Percentiles rank a stretch among this genome's conserved stretches.
These are phyloP conservation scores for Phasianus colchicus DNA, from an alignment of 2,113 vertebrate species.

Conservation along the genomic window DNA sequence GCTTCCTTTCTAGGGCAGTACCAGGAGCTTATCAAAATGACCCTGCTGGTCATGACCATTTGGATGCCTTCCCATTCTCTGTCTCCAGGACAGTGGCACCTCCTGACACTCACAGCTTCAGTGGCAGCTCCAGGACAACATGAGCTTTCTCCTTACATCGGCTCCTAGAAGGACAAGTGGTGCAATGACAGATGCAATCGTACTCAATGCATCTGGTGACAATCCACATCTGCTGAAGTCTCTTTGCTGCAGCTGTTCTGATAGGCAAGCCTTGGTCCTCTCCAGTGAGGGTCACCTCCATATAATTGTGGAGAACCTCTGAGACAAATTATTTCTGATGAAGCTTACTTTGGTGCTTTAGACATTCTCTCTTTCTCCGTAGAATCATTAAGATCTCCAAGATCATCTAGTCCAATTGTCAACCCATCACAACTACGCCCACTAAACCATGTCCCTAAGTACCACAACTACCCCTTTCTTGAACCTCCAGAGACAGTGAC, in stretches of 20 bases:
- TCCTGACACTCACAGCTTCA: not conserved
- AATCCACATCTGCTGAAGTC: not conserved
- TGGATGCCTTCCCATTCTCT: not conserved
- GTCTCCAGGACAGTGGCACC: not conserved
- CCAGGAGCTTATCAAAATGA: not conserved
- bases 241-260: accelerated
- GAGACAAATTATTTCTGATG: not conserved
- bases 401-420: no score
- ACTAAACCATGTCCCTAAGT: no score
- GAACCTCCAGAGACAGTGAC: no score
- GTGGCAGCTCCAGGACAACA: not conserved
- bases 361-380: not conserved
- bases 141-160: not conserved
- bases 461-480: no score
- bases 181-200: not conserved
- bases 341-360: not conserved
- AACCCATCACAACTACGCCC: no score
- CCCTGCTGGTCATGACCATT: not conserved
- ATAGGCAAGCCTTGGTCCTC: not conserved
- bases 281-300: not conserved
- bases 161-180: not conserved
- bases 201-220: not conserved
- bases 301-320: not conserved
- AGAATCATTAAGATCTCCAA: no score
- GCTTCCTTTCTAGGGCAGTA: not conserved